These are phyloP conservation scores for Xiphophorus birchmanni DNA, from an alignment of 2,797 vertebrate genomes.

Conservation along the genomic window DNA sequence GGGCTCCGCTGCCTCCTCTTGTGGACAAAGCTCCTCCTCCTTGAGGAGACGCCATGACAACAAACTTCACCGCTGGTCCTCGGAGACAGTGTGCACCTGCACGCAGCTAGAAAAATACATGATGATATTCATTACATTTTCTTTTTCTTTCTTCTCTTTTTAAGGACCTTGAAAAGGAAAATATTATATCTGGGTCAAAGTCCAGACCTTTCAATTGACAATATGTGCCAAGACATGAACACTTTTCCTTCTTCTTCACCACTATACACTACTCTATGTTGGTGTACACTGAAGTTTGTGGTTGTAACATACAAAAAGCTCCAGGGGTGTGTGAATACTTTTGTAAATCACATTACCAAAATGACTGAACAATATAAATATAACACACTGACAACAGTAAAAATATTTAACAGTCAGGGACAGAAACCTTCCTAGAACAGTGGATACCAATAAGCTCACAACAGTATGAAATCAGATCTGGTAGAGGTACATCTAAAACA, in stretches of 20 bases:
- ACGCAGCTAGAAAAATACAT: not conserved
- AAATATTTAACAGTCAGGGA: not conserved
- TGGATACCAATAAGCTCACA: not conserved
- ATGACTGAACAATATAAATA: not conserved
- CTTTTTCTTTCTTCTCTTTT: no score
- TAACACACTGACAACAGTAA: not conserved
- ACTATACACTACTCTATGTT: not conserved
- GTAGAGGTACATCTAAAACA: not conserved
- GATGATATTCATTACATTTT: not conserved
- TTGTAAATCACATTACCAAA: not conserved
- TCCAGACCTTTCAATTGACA: not conserved
- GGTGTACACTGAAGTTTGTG: not conserved
- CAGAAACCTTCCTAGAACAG: not conserved
- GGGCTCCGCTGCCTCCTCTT: conserved; percentile 68
- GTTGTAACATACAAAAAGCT: not conserved
- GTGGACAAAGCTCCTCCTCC: conserved; percentile 78
- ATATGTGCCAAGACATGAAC: not conserved
- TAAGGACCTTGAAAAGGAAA: no score
- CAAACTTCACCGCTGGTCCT: conserved; percentile 31
- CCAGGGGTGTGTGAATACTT: not conserved
- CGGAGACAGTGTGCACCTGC: conserved; percentile 17
- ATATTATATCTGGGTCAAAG: not conserved
- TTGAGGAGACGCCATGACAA: conserved; percentile 81
- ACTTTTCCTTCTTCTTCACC: not conserved
- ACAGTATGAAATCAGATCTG: not conserved